A percentile compares a stretch with the other conserved stretches of the same genome.
Evolutionary conservation across 2,113 vertebrate species (phyloP).

Genomic region (Hypocryptadius cinnamomeus): DNA sequence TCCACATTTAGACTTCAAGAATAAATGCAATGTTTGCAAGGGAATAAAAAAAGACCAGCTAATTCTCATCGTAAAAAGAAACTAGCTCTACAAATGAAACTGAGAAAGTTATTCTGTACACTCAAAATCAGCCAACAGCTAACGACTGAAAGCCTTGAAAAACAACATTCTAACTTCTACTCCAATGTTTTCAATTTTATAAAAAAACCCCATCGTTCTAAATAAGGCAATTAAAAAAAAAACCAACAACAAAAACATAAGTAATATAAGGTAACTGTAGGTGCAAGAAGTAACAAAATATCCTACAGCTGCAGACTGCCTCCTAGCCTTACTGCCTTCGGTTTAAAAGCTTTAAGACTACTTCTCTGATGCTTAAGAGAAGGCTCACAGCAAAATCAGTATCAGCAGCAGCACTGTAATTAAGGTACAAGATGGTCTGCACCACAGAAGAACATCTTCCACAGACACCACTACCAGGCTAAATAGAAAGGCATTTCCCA

Average conservation of each 20-base stretch:
- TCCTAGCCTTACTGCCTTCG: not conserved
- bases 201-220: fast-evolving
- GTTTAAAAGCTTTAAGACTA: not conserved
- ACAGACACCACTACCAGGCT: not conserved
- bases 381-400: not conserved
- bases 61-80: not conserved
- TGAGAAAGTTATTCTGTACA: not conserved
- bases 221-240: not conserved
- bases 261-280: not conserved
- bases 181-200: not conserved
- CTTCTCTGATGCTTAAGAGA: not conserved
- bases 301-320: not conserved
- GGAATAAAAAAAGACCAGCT: not conserved
- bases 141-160: not conserved
- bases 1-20: not conserved
- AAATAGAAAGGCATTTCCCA: not conserved
- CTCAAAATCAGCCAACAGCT: not conserved
- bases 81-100: not conserved
- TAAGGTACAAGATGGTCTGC: not conserved
- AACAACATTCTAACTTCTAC: not conserved
- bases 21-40: not conserved
- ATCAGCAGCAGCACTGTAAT: not conserved
- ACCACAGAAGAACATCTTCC: not conserved
- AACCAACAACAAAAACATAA: not conserved
- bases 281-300: not conserved